Base-by-base conservation (phyloP, 2,797 vertebrate species). In the Gouania willdenowi region DNA sequence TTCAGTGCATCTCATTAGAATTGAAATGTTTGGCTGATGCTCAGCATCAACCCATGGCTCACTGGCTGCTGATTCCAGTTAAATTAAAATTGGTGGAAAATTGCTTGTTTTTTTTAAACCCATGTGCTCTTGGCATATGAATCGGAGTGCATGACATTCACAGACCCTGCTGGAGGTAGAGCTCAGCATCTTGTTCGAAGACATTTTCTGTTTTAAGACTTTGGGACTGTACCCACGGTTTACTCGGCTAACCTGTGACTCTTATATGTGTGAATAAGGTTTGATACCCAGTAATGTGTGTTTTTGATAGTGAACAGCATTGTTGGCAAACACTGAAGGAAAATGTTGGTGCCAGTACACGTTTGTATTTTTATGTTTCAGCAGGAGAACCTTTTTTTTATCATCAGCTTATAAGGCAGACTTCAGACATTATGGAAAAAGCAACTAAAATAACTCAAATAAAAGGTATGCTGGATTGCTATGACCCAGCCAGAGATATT, bases 371-470 rank as follows among this genome's bases (percentile, higher is more conserved):
- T 74, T 69, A 41, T 69, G 59, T 66, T 60, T 74, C 53, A 38
- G 61, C 48, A 30, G n/a, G 40, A 58, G 44, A 64, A 48, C 19
- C 6, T 13, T 41, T 31, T 45, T n/a, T 72, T 72, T 14, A 73
- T 67, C 72, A 73, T 89, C 67, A 68, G 82, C 81, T 86, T 86
- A 78, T 85, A 85, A 84, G 81, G 79, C 72, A 77, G 70, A 76
- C 76, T 54, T 33, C 21, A 56, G 77, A 74, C 75, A 81, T 77
- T 82, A 79, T 79, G 79, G 77, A 85, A 82, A 87, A 85, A 80
- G 72, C 71, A 60, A 66, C 82, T 71, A 61, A 82, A 82, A 84
- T 81, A 84, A 83, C 70, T 62, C 66, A 83, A 85, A 72, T 50
- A 55, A 62, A 81, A 79, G 81, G 72, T 78, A 83, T 82, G 81